A percentile compares a stretch with the other conserved stretches of the same genome.
Conservation (phyloP, 2,797 vertebrate genomes). For the Hypotaenidia okinawae region DNA sequence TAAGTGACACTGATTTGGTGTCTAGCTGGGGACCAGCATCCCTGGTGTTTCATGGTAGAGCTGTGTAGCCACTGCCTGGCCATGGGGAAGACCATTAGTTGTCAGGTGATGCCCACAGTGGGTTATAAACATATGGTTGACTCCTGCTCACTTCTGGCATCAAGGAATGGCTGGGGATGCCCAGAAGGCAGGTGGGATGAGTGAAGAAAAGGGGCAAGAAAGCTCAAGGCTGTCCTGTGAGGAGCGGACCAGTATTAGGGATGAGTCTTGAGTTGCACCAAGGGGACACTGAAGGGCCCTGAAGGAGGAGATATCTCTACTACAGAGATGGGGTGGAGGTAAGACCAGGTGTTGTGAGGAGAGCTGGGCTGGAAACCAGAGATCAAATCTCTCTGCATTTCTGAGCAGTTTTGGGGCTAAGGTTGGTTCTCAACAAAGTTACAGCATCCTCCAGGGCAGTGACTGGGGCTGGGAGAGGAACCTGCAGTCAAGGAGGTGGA, state of each 20-base stretch:
- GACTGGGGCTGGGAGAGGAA: background rate
- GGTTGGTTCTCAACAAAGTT: background rate
- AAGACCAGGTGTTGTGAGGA: background rate
- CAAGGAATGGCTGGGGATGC: background rate
- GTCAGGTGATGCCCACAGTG: accelerated
- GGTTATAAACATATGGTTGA: accelerated
- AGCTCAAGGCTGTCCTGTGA: background rate
- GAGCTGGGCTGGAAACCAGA: background rate
- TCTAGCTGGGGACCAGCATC: background rate
- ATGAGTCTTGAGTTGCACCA: background rate
- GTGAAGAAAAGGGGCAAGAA: background rate
- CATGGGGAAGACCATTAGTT: background rate
- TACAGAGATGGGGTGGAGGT: background rate
- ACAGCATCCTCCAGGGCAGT: background rate
- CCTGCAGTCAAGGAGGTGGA: background rate
- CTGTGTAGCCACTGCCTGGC: background rate
- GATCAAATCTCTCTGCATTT: background rate
- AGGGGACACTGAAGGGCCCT: background rate
- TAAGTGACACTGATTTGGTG: constrained; percentile 2
- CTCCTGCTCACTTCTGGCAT: background rate
- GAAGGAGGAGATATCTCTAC: background rate
- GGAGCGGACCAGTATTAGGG: background rate
- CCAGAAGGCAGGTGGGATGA: background rate
- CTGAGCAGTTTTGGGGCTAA: background rate
- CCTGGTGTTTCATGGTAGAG: background rate